Evolutionary conservation across 2,113 vertebrate species (phyloP).

Genomic region (Coracopsis vasa): DNA sequence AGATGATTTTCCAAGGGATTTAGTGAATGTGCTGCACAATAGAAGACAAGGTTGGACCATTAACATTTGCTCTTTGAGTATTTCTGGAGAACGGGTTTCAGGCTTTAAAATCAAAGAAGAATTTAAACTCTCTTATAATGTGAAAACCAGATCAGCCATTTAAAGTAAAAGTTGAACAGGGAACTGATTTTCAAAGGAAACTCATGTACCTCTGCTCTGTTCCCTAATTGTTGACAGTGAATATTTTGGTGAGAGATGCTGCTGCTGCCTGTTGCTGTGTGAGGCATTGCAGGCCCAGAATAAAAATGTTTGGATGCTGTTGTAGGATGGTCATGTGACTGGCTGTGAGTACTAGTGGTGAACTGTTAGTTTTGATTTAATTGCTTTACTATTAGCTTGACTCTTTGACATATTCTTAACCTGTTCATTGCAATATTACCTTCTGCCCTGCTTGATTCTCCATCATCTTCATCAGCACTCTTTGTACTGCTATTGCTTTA

Average conservation of each 20-base stretch:
- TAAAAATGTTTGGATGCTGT: not conserved
- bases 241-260: not conserved
- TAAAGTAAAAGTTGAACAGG: not conserved
- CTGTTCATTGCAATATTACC: not conserved
- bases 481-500: not conserved
- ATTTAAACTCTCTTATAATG: not conserved
- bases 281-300: not conserved
- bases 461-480: not conserved
- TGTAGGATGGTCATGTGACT: not conserved
- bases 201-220: accelerated
- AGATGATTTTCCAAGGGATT: not conserved
- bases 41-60: not conserved
- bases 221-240: not conserved
- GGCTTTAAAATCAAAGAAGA: not conserved
- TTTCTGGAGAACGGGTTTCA: not conserved
- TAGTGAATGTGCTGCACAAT: not conserved
- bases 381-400: not conserved
- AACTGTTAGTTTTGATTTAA: not conserved
- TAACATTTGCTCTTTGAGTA: not conserved
- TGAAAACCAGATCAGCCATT: not conserved
- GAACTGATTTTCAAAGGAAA: not conserved
- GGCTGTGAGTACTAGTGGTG: not conserved
- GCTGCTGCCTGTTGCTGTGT: not conserved
- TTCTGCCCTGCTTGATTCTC: not conserved
- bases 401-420: not conserved